phyloP scores from a whole-genome alignment of 2,888 invertebrate species.

The Dasypogon diadema region DNA sequence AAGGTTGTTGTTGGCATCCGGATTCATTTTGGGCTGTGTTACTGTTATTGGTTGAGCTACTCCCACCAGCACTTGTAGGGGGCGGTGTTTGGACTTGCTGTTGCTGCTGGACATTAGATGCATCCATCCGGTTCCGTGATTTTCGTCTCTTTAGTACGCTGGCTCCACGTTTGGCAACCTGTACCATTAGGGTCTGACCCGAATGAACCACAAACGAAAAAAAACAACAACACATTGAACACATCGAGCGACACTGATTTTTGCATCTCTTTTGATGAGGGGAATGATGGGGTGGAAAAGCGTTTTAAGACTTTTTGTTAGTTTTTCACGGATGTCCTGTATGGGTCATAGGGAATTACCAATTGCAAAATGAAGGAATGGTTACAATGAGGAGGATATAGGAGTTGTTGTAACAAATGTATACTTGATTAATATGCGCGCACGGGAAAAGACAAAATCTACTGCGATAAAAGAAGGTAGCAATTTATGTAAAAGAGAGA shows the following conservation, averaged over 20 bases:
- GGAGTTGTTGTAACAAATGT: background rate
- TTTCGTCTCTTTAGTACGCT: slow-evolving; percentile 79
- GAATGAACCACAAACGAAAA: slow-evolving; percentile 55
- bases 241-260: slow-evolving; percentile 60
- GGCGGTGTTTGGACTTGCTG: slow-evolving; percentile 60
- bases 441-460: background rate
- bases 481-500: background rate
- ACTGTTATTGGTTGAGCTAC: slow-evolving; percentile 58
- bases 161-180: slow-evolving; percentile 81
- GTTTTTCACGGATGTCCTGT: slow-evolving; percentile 1
- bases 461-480: background rate
- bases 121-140: slow-evolving; percentile 76
- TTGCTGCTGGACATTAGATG: slow-evolving; percentile 60
- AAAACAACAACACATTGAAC: slow-evolving; percentile 61
- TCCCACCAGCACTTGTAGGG: slow-evolving; percentile 60
- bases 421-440: background rate
- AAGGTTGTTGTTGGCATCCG: slow-evolving; percentile 54
- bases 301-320: slow-evolving; percentile 20
- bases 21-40: slow-evolving; percentile 46
- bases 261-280: slow-evolving; percentile 26
- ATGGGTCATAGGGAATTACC: too few relatives aligned
- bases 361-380: too few relatives aligned
- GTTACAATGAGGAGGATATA: too few relatives aligned
- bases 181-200: slow-evolving; percentile 76
- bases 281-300: slow-evolving; percentile 7